Base-by-base conservation (phyloP, 2,113 vertebrate species). In the Saimiri boliviensis region DNA sequence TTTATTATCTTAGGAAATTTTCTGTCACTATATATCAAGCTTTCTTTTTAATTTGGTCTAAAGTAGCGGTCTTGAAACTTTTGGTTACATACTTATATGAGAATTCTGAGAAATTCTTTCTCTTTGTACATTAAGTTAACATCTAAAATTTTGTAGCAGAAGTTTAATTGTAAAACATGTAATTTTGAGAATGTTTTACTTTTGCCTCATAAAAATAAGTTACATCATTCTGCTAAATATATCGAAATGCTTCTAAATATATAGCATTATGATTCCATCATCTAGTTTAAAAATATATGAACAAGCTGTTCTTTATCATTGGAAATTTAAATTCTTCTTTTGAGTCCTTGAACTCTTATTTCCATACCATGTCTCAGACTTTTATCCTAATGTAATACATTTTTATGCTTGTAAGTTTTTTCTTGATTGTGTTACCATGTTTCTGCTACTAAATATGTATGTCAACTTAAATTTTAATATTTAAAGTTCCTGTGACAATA, bases 201-300 rank as follows among this genome's bases (percentile, higher is more conserved):
- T 89, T 84, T 89, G n/a, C n/a, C 45, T n/a, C 37, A 66, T 76
- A 52, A 94, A 76, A 77, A 66, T 82, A 82, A 63, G 45, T 89
- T 90, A 68, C 19, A 45, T 83, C n/a, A 68, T 32, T 82, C 42
- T 58, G 68, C 63, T 68, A 74, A 89, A 27, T 23, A 7, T 71
- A 73, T 81, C 40, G 40, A 93, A 92, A 63, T 88, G 23, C 60
- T 87, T 87, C 45, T 77, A 93, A 90, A 87, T 81, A 71, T 87
- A 58, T 58, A 47, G 23, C 23, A n/a, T 47, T 89, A 85, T 68
- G 23, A 91, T 91, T 6, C 35, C 58, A n/a, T 80, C 60, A 85
- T 95, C 56, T 94, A 63, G 71, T 74, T 89, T 63, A 63, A 77
- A 90, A 89, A 70, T 91, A 66, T 63, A 79, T 70, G 58, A 91